Evolutionary conservation across 2,888 invertebrate species (phyloP).

Genomic region (Ennomos quercinarius): DNA sequence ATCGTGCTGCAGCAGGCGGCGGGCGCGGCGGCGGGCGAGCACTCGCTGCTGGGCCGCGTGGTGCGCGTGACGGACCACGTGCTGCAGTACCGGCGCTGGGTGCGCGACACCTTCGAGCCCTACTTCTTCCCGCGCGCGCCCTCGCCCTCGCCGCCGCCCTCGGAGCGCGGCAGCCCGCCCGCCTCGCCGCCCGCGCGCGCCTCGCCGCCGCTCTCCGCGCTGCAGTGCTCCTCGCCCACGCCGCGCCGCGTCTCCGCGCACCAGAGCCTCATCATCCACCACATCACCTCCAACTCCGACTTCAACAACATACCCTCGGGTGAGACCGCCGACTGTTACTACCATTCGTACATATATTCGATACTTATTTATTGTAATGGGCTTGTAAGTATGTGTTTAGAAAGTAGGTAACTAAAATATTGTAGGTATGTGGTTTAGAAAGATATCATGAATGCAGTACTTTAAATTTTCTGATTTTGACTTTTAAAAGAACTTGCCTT

Average conservation of each 20-base stretch:
- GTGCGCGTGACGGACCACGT: constrained; percentile 98
- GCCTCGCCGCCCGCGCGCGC: constrained; percentile 44
- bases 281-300: constrained; percentile 80
- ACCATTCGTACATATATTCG: too few species aligned
- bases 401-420: too few species aligned
- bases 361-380: too few species aligned
- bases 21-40: constrained; percentile 67
- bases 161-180: constrained; percentile 38
- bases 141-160: constrained; percentile 19
- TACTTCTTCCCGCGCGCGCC: constrained; percentile 72
- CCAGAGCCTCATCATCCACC: constrained; percentile 81
- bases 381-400: too few species aligned
- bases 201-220: constrained; percentile 77
- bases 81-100: constrained; percentile 85
- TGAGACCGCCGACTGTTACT: constrained; percentile 28
- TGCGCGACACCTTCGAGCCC: constrained; percentile 75
- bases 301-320: constrained; percentile 80
- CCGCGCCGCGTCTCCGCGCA: constrained; percentile 80
- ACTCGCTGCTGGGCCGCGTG: constrained; percentile 94
- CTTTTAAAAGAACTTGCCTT: too few species aligned
- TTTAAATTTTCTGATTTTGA: too few species aligned
- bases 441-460: too few species aligned
- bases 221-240: constrained; percentile 80
- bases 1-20: constrained; percentile 90
- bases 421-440: too few species aligned